Conservation (phyloP, 1,140 invertebrate genomes). For the Brachionus calyciflorus region DNA sequence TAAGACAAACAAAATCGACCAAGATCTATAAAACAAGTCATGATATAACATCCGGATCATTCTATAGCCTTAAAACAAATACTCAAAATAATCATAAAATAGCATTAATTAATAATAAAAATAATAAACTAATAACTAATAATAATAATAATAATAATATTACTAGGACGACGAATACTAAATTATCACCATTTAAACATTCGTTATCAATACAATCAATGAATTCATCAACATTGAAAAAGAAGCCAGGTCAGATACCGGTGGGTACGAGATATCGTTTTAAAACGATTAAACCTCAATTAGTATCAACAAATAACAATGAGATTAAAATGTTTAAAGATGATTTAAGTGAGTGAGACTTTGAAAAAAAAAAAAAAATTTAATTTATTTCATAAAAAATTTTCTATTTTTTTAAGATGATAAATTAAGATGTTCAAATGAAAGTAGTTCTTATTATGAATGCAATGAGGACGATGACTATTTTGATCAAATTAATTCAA, state of each 20-base stretch:
- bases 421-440: not conserved
- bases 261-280: constrained; percentile 9
- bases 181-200: not conserved
- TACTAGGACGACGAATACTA: not conserved
- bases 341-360: not conserved
- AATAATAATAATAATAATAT: not conserved
- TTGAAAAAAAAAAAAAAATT: not conserved
- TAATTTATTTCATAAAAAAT: not conserved
- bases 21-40: too few species aligned
- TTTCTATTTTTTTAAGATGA: not conserved
- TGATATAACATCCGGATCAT: too few species aligned
- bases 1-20: too few species aligned
- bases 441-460: not conserved
- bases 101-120: too few species aligned
- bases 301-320: too few species aligned
- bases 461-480: constrained; percentile 32
- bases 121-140: too few species aligned
- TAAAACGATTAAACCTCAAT: not conserved
- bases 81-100: too few species aligned
- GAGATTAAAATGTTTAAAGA: not conserved
- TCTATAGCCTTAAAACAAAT: too few species aligned
- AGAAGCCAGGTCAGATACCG: constrained; percentile 1
- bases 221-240: not conserved
- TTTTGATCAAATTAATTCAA: constrained; percentile 20
- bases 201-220: not conserved